Evolutionary conservation across 92 coral and sea anemone genomes (phyloP), one percentile per base, ranked within the genome.

Genomic region (Umimayanthus chanpuru): DNA sequence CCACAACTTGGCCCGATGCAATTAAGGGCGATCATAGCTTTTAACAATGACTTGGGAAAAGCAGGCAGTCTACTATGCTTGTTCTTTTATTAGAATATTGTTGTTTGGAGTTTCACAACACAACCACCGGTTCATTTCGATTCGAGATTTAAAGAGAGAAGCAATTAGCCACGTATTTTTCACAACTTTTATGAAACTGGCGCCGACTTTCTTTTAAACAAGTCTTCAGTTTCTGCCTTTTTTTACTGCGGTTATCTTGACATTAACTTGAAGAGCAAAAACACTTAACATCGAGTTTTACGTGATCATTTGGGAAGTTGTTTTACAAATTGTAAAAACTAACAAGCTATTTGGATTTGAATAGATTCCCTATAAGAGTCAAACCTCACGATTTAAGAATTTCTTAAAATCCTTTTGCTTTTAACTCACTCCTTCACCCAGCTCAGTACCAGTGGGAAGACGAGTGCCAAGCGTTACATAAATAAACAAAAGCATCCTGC

Each of bases 381-480:
- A 78, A 18, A 36, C 38, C 38, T 11, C 38, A 23, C 64, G 14
- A 28, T 15, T 49, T 14, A 30, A 15, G n/a, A 15, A 16, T 7
- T 70, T 43, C 64, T 16, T 71, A 26, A 15, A 25, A 16, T 23
- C 18, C 23, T 25, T 49, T 26, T 23, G 6, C 58, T 26, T 29
- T 7, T 70, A 44, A 44, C 21, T 49, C 38, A 43, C 9, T 4
- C 5, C 23, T 38, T 70, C 28, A 25, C 14, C 43, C 28, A 40
- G 40, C 43, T 47, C 9, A 47, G 50, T 43, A 70, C 77, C 87
- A 71, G 87, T 41, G 9, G 18, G 23, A 23, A 38, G 32, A 44
- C 76, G 26, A 68, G 87, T 83, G 77, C 87, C 58, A 73, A 83
- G 87, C 79, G 87, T 83, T 70, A 73, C 70, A 47, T 83, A 83